Evolutionary conservation across 2,888 invertebrate species (phyloP), one percentile per base, ranked within the genome.

Genomic region (Drosophila stalkeri): DNA sequence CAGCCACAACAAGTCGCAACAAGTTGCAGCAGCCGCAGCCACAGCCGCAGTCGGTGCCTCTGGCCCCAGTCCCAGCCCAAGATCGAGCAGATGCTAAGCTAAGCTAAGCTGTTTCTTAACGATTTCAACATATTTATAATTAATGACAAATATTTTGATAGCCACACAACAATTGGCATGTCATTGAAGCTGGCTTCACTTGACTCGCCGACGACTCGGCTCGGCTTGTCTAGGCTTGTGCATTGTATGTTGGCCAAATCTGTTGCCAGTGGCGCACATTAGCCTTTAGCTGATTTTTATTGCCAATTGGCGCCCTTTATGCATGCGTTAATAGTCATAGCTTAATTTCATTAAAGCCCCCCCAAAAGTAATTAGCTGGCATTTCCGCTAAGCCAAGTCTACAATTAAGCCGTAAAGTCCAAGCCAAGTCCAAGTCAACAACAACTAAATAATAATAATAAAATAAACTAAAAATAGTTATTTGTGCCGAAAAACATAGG

Each of bases 121-220:
- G 77, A 83, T 85, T 85, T 85, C 85, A 88, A 85, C 86, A 85
- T 83, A 86, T 85, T 87, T 85, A 85, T 85, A 85, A 85, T 85
- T 85, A 88, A 88, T 88, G 88, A 86, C 88, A 81, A 88, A 77
- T 86, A 83, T 86, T 86, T 86, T 86, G 81, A 81, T 88, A 86
- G 86, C 78, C 37, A 37, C 72, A 80, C 83, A 84, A 81, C 84
- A 84, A 84, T 84, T 84, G 84, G 87, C 85, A 87, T 87, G 81
- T 81, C 81, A 86, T 84, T 84, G 83, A 86, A 71, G 81, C 27
- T 49, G 52, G 62, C 66, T 69, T 56, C 64, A 41, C 55, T 31
- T 27, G 23, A 46, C n/a, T 43, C n/a, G 39, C 44, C 49, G 27
- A 33, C 47, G 54, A 20, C 52, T 37, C 7, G 44, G 35, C n/a